Percentiles rank a stretch among this genome's conserved stretches.
These are phyloP conservation scores for Synergus gifuensis DNA, from an alignment of 2,888 invertebrate species.

Conservation along the genomic window DNA sequence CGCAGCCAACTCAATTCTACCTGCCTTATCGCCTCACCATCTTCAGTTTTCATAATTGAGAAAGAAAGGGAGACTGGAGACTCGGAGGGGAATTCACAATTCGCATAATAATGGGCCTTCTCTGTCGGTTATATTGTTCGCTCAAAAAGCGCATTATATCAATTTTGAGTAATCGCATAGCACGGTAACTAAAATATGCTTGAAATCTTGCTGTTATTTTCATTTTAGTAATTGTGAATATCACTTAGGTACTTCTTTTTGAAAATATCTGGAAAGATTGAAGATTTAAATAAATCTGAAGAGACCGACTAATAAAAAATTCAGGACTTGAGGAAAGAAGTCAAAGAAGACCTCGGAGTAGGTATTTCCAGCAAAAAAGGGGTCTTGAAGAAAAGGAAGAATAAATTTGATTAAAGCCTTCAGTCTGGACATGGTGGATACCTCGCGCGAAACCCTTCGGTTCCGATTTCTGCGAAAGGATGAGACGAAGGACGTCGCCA, in stretches of 20 bases:
- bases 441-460: conserved; percentile 38
- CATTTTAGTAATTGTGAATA: neutral
- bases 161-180: neutral
- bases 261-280: too few relatives aligned
- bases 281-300: neutral
- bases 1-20: conserved; percentile 35
- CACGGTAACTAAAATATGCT: neutral
- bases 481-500: conserved; percentile 34
- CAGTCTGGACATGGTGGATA: conserved; percentile 20
- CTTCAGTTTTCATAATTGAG: conserved; percentile 33
- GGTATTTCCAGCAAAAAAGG: conserved; percentile 35
- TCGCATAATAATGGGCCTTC: conserved; percentile 5
- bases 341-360: conserved; percentile 22
- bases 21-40: conserved; percentile 39
- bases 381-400: conserved; percentile 36
- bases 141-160: conserved; percentile 3
- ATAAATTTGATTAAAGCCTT: conserved; percentile 42
- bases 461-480: conserved; percentile 38
- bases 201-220: neutral
- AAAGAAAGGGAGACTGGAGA: neutral
- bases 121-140: conserved; percentile 5
- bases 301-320: neutral
- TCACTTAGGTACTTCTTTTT: neutral
- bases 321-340: neutral
- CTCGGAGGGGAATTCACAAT: conserved; percentile 9